Base-by-base conservation (phyloP, 2,113 vertebrate species). In the Ariopsis seemanni region DNA sequence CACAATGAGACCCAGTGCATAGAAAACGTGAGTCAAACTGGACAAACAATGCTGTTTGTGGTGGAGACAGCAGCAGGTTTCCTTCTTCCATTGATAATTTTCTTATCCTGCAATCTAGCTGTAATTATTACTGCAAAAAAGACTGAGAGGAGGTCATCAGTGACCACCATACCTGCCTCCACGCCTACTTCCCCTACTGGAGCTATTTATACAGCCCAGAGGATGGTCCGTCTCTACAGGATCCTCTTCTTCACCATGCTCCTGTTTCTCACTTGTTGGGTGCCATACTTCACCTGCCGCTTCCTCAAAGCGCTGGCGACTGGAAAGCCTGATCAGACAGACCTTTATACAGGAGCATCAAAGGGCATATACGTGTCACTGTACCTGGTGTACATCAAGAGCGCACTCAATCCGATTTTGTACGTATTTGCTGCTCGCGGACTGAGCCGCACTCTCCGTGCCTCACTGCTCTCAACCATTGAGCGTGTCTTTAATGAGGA, bases 191-290 rank as follows among this genome's bases (percentile, higher is more conserved):
- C 90, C 1, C 22, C 86, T 1, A 57, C 78, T 0, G 90, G 77
- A 74, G 25, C 85, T 0, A 4, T 57, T 86, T 78, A 91, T 81
- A 71, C 53, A 14, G 18, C 90, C 12, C 92, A 92, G 30, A 92
- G 91, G 77, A 89, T 95, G 89, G 81, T 0, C 25, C 93, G 93
- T 48, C 93, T 96, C 88, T 96, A 95, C 90, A 93, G 94, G 0
- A 91, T 96, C 27, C 92, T 96, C 42, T 94, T 95, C 63, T 62
- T 93, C 86, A 95, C 95, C 86, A 96, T 96, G 94, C 91, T 96
- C 27, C 89, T 96, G 85, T 96, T 95, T 89, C 93, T 96, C 80
- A 94, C 93, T 83, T 96, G 94, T 84, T 96, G 95, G 95, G 94
- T 96, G 65, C 95, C 95, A 3, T 96, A 96, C 82, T 95, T 95